Percentiles rank a stretch among this genome's conserved stretches.
These are phyloP conservation scores for Pseudochirops corinnae DNA, from an alignment of 2,797 vertebrate species.

Conservation along the genomic window DNA sequence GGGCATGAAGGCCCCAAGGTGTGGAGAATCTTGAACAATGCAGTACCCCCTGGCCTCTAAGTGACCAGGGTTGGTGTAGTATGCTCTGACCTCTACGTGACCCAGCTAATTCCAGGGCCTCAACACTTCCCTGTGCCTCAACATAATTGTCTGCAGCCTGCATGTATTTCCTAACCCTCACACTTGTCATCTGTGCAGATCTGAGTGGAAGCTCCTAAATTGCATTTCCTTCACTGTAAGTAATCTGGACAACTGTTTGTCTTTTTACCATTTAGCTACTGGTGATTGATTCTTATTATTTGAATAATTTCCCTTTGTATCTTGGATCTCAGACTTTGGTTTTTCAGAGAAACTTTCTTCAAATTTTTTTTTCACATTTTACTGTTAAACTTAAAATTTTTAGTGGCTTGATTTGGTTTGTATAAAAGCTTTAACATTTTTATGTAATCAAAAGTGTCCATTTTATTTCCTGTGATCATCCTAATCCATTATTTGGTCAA, in stretches of 20 bases:
- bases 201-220: neutral
- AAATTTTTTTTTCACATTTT: neutral
- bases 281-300: neutral
- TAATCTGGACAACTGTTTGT: neutral
- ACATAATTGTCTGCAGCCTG: too few relatives aligned
- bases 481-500: neutral
- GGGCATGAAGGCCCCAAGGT: too few relatives aligned
- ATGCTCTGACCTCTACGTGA: too few relatives aligned
- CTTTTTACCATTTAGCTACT: neutral
- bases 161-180: too few relatives aligned
- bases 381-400: neutral
- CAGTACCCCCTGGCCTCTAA: too few relatives aligned
- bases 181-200: neutral
- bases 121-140: too few relatives aligned
- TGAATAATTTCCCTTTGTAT: neutral
- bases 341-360: neutral
- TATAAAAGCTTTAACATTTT: neutral
- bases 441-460: neutral
- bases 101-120: too few relatives aligned
- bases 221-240: neutral
- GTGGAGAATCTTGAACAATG: too few relatives aligned
- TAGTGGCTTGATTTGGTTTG: neutral
- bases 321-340: neutral
- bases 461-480: neutral
- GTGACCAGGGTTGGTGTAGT: too few relatives aligned